These are phyloP conservation scores for Myiopsitta monachus DNA, from an alignment of 2,113 vertebrate genomes.

Conservation along the genomic window DNA sequence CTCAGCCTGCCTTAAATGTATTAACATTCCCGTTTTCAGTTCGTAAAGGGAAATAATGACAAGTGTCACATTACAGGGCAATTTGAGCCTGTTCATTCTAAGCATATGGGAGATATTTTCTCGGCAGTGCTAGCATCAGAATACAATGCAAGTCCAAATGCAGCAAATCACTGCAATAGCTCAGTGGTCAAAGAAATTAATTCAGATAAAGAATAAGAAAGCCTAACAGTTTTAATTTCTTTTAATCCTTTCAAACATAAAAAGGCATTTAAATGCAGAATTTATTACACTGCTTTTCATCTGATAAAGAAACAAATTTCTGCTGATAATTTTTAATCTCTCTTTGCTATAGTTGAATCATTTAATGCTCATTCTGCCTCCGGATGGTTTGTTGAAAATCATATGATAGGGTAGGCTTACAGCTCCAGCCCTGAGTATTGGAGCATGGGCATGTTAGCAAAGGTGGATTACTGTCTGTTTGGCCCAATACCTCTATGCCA, in stretches of 20 bases:
- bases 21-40: background rate
- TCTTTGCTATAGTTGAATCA: background rate
- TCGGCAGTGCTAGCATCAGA: background rate
- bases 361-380: background rate
- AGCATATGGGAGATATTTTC: background rate
- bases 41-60: background rate
- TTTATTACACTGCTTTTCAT: background rate
- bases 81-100: slow-evolving; percentile 3
- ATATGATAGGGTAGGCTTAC: background rate
- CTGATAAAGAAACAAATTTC: background rate
- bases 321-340: background rate
- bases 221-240: background rate
- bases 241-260: background rate
- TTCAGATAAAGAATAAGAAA: background rate
- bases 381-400: background rate
- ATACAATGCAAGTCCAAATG: background rate
- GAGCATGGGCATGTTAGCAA: background rate
- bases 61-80: slow-evolving; percentile 4
- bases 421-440: background rate
- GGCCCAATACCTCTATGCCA: background rate
- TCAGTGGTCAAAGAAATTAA: background rate
- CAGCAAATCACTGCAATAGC: background rate
- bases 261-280: background rate
- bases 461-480: background rate
- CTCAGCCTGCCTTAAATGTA: background rate